Evolutionary conservation across 2,888 invertebrate genomes (phyloP), one percentile per base, ranked within the genome.

Genomic region (Pteria penguin): DNA sequence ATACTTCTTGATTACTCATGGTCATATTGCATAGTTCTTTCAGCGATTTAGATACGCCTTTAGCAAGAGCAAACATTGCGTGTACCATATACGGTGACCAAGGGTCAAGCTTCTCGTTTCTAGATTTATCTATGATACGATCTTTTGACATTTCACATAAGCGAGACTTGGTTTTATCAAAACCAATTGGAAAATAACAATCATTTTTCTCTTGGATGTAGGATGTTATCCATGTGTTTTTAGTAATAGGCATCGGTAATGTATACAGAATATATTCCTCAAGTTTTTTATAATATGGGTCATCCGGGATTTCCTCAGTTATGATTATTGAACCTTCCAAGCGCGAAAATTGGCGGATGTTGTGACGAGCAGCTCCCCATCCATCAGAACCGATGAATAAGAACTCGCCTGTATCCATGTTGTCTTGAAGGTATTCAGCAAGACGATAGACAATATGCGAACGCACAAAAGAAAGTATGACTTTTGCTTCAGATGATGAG

Each of bases 51-150:
- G 32, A 54, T 22, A 63, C 32, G 5, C 74, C 74, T 14, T 26
- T 24, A 29, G 69, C 22, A 3, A 74, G 55, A 3, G 57, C 69
- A n/a, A 22, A 26, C 55, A 63, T 62, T 36, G 74, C 61, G 5
- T 63, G 62, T 14, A 74, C 31, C 5, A 62, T 45, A 55, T 68
- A 74, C 24, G 74, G 69, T 18, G 69, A 69, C 74, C 68, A 74
- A 18, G 36, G 29, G 36, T 69, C 69, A 22, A 68, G 62, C 22
- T 22, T 61, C 14, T 63, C 61, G 11, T 57, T 26, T n/a, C n/a
- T n/a, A 26, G 45, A 36, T n/a, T 58, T 58, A 4, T 54, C 45
- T 1, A 22, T 29, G 14, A n/a, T 18, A 24, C 45, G 31, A 4
- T n/a, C 32, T 18, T 63, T 26, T 0, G 22, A 4, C n/a, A n/a